Percentiles rank a stretch among this genome's conserved stretches.
phyloP scores from a whole-genome alignment of 2,888 invertebrate species.

The Osedax frankpressi region DNA sequence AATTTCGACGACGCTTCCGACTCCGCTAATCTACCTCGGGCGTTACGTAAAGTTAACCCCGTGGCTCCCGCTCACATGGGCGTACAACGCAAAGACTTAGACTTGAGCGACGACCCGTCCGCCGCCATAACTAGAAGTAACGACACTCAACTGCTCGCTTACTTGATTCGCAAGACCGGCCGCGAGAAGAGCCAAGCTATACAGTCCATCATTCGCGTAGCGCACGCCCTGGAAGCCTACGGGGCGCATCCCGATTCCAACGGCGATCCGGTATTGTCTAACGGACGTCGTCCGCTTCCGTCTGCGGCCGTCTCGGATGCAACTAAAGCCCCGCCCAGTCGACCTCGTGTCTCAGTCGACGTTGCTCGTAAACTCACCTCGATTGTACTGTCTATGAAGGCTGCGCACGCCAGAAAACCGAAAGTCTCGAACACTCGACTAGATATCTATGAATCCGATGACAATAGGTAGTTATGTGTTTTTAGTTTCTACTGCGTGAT shows the following conservation, averaged over 20 bases:
- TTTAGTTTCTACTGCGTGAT: no score
- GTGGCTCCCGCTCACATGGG: background rate
- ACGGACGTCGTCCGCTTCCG: background rate
- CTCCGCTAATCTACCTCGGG: background rate
- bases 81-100: conserved; percentile 6
- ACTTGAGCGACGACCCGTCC: conserved; percentile 6
- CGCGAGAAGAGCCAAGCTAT: background rate
- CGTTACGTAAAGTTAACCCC: background rate
- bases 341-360: background rate
- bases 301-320: background rate
- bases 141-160: background rate
- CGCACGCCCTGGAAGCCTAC: conserved; percentile 6
- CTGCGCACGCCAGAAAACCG: background rate
- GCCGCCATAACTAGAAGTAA: background rate
- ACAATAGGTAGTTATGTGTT: background rate
- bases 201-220: conserved; percentile 1
- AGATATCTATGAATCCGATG: background rate
- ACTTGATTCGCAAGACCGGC: background rate
- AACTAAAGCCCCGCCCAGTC: no score
- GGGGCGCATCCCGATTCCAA: background rate
- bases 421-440: background rate
- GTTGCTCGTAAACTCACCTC: background rate
- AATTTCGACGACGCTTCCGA: background rate
- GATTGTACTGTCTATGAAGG: background rate
- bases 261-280: background rate